phyloP scores from a whole-genome alignment of 2,888 invertebrate genomes.

The Caenorhabditis doughertyi region DNA sequence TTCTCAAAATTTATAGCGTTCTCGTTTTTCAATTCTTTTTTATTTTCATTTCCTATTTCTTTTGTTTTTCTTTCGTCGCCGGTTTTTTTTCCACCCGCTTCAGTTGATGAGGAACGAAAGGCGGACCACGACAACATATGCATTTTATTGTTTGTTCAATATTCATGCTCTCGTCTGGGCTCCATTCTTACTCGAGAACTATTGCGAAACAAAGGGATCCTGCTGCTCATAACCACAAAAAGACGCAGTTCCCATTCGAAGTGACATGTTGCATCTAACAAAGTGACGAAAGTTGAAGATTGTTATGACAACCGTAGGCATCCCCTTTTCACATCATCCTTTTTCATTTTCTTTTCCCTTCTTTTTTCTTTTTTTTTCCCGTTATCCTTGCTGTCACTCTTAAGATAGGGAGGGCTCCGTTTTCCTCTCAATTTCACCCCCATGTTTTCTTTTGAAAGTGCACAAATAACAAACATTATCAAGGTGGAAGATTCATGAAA shows the following conservation, averaged over 20 bases:
- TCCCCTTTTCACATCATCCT: background rate
- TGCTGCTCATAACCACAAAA: slow-evolving; percentile 10
- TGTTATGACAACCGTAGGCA: slow-evolving; percentile 49
- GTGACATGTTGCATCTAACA: slow-evolving; percentile 34
- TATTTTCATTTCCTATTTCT: slow-evolving; percentile 10
- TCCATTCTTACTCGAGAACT: slow-evolving; percentile 1
- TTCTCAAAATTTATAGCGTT: slow-evolving; percentile 36
- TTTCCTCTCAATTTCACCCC: slow-evolving; percentile 24
- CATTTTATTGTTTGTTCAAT: slow-evolving; percentile 52
- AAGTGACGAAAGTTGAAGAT: slow-evolving; percentile 41
- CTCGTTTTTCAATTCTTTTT: slow-evolving; percentile 1
- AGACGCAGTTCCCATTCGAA: background rate
- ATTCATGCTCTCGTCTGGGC: slow-evolving; percentile 18
- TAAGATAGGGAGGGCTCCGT: slow-evolving; percentile 9
- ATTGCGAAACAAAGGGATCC: slow-evolving; percentile 44
- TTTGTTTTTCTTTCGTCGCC: slow-evolving; percentile 31
- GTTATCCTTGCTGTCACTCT: slow-evolving; percentile 21
- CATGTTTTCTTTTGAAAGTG: slow-evolving; percentile 16
- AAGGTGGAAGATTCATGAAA: slow-evolving; percentile 14
- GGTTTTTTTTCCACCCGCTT: slow-evolving; percentile 2
- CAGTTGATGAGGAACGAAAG: slow-evolving; percentile 22
- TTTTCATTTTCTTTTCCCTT: slow-evolving; percentile 6
- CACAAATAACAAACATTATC: slow-evolving; percentile 50
- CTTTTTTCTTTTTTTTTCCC: background rate
- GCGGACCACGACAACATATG: slow-evolving; percentile 48